phyloP scores from a whole-genome alignment of 2,888 invertebrate species.

The Drosophila paracracens region DNA sequence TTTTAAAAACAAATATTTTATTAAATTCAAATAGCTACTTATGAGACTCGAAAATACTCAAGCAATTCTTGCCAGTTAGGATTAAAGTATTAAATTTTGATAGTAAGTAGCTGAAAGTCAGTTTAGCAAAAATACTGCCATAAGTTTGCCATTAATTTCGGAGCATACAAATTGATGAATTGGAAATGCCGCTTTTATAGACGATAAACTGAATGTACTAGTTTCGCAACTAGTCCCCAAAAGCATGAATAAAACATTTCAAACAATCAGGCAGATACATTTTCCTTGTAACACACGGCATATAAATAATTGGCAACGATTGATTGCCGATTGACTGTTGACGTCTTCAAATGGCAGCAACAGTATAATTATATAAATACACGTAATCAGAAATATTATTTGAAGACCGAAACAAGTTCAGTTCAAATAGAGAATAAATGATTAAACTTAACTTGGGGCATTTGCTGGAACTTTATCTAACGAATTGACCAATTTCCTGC shows the following conservation, averaged over 20 bases:
- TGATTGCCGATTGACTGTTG: constrained; percentile 14
- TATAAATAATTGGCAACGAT: constrained; percentile 30
- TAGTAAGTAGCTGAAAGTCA: not conserved
- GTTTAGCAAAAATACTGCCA: constrained; percentile 2
- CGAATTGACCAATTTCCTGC: not conserved
- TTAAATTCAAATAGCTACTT: not conserved
- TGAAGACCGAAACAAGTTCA: not conserved
- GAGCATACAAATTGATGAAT: constrained; percentile 11
- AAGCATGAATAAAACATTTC: constrained; percentile 19
- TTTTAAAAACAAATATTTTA: not conserved
- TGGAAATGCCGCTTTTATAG: constrained; percentile 1
- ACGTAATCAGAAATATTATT: constrained; percentile 2
- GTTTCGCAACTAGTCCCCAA: constrained; percentile 7
- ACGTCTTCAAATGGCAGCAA: constrained; percentile 10
- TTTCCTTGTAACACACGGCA: not conserved
- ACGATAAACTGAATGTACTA: not conserved
- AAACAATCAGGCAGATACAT: not conserved
- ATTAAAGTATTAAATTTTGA: not conserved
- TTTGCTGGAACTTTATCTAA: not conserved
- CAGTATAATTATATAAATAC: constrained; percentile 6
- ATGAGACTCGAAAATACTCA: too few species aligned
- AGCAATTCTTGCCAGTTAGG: not conserved
- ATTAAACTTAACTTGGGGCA: not conserved
- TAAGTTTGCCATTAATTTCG: not conserved
- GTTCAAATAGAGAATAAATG: not conserved